These are phyloP conservation scores for Anguilla megastoma DNA, from an alignment of 2,797 vertebrate species.

Conservation along the genomic window DNA sequence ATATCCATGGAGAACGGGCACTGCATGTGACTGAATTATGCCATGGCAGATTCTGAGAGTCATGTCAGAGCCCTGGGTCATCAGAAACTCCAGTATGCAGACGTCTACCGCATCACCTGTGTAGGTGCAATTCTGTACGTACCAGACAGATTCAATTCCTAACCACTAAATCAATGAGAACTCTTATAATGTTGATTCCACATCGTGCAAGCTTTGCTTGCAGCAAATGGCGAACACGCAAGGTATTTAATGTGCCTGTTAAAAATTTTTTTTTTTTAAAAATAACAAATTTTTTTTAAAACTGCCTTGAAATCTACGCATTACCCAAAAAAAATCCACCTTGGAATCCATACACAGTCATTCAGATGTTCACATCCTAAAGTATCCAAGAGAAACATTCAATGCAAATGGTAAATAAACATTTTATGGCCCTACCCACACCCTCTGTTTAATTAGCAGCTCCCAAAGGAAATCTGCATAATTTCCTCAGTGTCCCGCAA, in stretches of 20 bases:
- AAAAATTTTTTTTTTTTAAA: too few species aligned
- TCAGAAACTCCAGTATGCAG: neutral
- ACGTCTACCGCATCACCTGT: neutral
- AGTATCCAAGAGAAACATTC: slow-evolving; percentile 43
- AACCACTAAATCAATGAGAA: neutral
- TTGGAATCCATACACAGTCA: neutral
- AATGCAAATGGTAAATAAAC: slow-evolving; percentile 17
- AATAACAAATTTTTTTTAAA: neutral
- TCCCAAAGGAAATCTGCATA: slow-evolving; percentile 21
- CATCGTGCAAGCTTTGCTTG: neutral
- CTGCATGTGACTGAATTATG: neutral
- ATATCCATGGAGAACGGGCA: neutral
- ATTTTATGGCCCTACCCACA: slow-evolving; percentile 7
- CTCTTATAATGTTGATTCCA: neutral
- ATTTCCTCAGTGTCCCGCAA: slow-evolving; percentile 38
- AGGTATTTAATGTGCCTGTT: neutral
- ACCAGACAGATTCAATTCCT: neutral
- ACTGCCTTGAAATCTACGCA: slow-evolving; percentile 14
- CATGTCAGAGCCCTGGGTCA: neutral
- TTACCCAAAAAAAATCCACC: slow-evolving; percentile 22
- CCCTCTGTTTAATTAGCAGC: slow-evolving; percentile 26
- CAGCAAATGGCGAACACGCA: neutral
- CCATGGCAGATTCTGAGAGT: neutral
- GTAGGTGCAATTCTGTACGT: neutral
- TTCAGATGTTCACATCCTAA: neutral